Percentiles rank a stretch among this genome's conserved stretches.
phyloP scores from a whole-genome alignment of 2,113 vertebrate species.

The Rhabdomys dilectus region DNA sequence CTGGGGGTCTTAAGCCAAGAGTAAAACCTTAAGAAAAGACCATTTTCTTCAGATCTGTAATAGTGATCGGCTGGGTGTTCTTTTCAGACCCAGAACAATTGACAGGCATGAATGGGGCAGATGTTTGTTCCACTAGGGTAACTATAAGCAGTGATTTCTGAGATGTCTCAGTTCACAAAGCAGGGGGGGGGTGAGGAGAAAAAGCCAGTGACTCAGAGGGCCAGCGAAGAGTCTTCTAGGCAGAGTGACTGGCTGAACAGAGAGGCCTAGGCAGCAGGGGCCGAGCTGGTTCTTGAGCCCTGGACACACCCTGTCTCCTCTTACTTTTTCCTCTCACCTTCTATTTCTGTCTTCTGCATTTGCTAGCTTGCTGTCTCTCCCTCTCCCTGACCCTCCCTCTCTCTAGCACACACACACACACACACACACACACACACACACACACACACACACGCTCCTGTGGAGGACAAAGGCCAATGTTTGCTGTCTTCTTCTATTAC shows the following conservation, averaged over 20 bases:
- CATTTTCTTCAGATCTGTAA: not conserved
- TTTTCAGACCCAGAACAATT: not conserved
- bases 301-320: not conserved
- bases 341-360: not conserved
- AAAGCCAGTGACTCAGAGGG: not conserved
- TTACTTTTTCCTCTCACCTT: not conserved
- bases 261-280: not conserved
- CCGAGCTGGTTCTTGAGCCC: constrained; percentile 35
- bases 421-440: too few relatives aligned
- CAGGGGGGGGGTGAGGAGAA: not conserved
- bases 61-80: not conserved
- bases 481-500: not conserved
- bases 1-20: not conserved
- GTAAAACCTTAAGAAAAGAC: not conserved
- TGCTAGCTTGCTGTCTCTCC: not conserved
- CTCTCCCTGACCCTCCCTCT: not conserved
- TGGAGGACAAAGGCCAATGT: not conserved
- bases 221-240: not conserved
- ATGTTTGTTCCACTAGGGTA: not conserved
- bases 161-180: constrained; percentile 27
- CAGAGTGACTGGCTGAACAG: not conserved
- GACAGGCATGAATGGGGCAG: not conserved
- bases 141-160: not conserved
- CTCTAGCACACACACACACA: too few relatives aligned
- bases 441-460: too few relatives aligned